phyloP scores from a whole-genome alignment of 2,797 vertebrate genomes.

The Esox masquinongy region DNA sequence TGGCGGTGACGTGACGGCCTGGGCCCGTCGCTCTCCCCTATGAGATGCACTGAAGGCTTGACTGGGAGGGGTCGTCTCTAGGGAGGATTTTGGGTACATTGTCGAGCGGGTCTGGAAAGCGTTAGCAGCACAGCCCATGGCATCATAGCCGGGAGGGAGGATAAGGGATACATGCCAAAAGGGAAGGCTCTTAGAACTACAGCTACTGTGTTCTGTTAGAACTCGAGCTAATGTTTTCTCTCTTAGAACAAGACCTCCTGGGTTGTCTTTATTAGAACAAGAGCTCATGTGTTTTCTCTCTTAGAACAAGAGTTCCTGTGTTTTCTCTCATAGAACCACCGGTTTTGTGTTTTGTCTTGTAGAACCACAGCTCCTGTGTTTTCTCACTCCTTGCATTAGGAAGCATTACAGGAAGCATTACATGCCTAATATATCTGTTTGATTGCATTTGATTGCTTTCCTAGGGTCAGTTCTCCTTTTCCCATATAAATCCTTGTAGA shows the following conservation, averaged over 20 bases:
- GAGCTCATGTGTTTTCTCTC: no score
- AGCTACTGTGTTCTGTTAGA: neutral
- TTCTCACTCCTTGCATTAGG: neutral
- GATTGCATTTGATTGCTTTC: no score
- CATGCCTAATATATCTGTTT: neutral
- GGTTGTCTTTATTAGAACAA: no score
- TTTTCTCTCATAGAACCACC: no score
- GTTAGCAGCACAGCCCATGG: neutral
- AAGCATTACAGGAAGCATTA: neutral
- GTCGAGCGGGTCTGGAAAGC: slow-evolving; percentile 1
- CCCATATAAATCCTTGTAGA: no score
- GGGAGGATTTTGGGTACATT: slow-evolving; percentile 8
- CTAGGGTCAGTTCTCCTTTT: no score
- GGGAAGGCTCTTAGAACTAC: neutral
- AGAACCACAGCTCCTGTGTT: neutral
- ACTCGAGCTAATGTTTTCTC: no score
- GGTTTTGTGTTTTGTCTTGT: neutral
- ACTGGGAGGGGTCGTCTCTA: neutral
- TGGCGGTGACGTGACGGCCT: slow-evolving; percentile 35
- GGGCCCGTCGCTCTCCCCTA: slow-evolving; percentile 28
- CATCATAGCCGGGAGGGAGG: neutral
- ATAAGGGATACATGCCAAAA: neutral
- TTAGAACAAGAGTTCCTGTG: no score
- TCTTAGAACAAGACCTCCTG: no score
- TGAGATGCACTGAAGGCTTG: neutral